Conservation (phyloP, 2,888 invertebrate genomes). For the Nephrotoma appendiculata region DNA sequence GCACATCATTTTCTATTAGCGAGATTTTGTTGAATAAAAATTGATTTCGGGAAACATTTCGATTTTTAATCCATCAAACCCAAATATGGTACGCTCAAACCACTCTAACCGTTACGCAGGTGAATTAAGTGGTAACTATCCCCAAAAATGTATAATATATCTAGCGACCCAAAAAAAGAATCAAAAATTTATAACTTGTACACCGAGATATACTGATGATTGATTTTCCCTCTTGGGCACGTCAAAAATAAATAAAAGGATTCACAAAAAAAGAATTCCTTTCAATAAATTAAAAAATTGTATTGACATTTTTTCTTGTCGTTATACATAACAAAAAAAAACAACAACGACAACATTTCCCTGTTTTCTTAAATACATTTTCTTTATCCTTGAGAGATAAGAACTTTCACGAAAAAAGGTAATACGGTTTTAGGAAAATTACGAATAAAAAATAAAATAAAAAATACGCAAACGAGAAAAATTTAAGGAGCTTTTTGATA, state of each 20-base stretch:
- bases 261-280: background rate
- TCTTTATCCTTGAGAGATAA: background rate
- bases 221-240: background rate
- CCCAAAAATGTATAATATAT: background rate
- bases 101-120: background rate
- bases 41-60: background rate
- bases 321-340: background rate
- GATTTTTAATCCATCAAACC: background rate
- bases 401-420: background rate
- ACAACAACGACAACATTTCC: background rate
- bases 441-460: background rate
- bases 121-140: background rate
- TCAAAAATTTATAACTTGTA: background rate
- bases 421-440: background rate
- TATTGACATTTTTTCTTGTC: background rate
- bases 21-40: background rate
- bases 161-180: background rate
- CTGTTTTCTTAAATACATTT: background rate
- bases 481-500: background rate
- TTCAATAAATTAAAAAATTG: background rate
- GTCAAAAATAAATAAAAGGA: background rate
- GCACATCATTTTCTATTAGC: background rate
- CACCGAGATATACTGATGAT: background rate
- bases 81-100: background rate
- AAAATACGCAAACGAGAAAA: background rate